Evolutionary conservation across 2,113 vertebrate genomes (phyloP).

Genomic region (Cyanistes caeruleus): DNA sequence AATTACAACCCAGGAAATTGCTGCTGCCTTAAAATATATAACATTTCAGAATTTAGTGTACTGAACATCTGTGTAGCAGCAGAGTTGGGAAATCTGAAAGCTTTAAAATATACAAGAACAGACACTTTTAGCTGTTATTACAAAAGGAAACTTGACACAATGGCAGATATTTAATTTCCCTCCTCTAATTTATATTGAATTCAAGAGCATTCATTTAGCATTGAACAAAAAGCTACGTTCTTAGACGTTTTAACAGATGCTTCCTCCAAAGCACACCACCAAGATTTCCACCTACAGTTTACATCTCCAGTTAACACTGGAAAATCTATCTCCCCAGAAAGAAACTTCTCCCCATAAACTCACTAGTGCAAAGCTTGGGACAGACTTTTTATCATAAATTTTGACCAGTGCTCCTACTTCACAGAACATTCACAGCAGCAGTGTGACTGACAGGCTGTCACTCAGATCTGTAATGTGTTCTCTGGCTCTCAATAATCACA

Average conservation of each 20-base stretch:
- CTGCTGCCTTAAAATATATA: background rate
- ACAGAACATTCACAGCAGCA: background rate
- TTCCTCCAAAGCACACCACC: background rate
- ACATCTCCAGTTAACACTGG: background rate
- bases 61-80: background rate
- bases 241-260: background rate
- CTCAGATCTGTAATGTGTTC: background rate
- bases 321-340: background rate
- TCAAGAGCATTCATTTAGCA: background rate
- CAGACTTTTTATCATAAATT: background rate
- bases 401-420: background rate
- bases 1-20: background rate
- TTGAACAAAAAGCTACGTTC: conserved; percentile 3
- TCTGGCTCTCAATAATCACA: background rate
- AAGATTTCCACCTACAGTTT: background rate
- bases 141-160: background rate
- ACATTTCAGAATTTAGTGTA: background rate
- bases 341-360: background rate
- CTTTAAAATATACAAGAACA: background rate
- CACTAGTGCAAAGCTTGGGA: background rate
- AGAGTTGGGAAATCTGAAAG: background rate
- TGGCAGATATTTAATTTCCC: background rate
- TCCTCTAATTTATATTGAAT: background rate
- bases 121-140: background rate
- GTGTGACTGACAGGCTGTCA: fast-evolving